phyloP scores from a whole-genome alignment of 2,797 vertebrate genomes.

The Pangasius sanitwongsei region DNA sequence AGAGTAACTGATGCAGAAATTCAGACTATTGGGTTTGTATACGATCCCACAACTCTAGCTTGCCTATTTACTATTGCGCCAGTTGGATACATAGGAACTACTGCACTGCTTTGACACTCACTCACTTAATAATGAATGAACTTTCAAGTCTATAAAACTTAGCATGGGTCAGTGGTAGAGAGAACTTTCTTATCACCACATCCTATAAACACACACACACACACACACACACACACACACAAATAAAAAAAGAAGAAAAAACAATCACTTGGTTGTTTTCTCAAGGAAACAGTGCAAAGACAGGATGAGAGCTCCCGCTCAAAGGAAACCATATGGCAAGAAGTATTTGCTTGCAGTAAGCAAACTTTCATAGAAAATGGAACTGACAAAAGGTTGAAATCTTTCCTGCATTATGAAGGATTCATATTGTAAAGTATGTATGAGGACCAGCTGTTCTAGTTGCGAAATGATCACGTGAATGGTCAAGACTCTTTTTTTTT shows the following conservation, averaged over 20 bases:
- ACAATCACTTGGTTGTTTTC: not conserved
- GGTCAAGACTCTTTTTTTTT: constrained; percentile 41
- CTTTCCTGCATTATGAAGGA: constrained; percentile 49
- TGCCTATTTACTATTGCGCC: not conserved
- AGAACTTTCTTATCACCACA: not conserved
- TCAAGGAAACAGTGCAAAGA: constrained; percentile 34
- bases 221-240: constrained; percentile 11
- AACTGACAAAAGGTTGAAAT: constrained; percentile 45
- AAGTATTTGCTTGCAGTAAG: constrained; percentile 49
- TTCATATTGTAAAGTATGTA: constrained; percentile 56
- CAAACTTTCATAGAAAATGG: constrained; percentile 42
- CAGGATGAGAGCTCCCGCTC: constrained; percentile 29
- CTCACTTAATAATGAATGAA: constrained; percentile 40
- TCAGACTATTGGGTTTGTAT: not conserved
- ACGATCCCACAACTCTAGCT: not conserved
- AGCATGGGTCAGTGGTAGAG: not conserved
- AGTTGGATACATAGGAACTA: not conserved
- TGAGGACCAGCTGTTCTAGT: constrained; percentile 57
- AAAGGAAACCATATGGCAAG: constrained; percentile 54
- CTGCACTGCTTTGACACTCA: constrained; percentile 11
- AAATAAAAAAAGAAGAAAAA: not conserved
- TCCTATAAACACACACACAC: not conserved
- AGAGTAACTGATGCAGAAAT: not conserved
- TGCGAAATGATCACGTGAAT: constrained; percentile 47
- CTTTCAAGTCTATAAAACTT: constrained; percentile 11